Evolutionary conservation across 2,888 invertebrate species (phyloP).

Genomic region (Acheta domesticus): DNA sequence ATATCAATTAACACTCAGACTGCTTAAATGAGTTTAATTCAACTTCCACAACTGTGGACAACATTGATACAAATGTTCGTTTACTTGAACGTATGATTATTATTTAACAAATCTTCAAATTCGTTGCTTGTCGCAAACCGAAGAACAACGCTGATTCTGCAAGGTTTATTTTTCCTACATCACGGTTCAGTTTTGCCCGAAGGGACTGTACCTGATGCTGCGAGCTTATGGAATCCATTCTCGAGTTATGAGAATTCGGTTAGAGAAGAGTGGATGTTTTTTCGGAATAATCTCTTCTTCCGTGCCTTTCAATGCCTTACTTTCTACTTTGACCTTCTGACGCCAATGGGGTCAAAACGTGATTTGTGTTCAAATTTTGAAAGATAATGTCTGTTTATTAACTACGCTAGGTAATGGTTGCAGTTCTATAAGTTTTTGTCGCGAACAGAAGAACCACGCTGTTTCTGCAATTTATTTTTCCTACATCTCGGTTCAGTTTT

Average conservation of each 20-base stretch:
- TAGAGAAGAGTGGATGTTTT: neutral
- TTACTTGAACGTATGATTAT: too few relatives aligned
- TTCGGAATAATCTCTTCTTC: neutral
- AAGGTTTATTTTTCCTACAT: neutral
- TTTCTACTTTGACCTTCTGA: too few relatives aligned
- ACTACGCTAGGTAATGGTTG: neutral
- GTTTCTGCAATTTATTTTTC: neutral
- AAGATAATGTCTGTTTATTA: too few relatives aligned
- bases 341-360: too few relatives aligned
- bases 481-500: neutral
- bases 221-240: neutral
- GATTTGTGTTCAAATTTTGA: too few relatives aligned
- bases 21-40: too few relatives aligned
- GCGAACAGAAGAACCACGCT: neutral
- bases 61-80: too few relatives aligned
- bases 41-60: too few relatives aligned
- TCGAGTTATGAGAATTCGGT: slow-evolving; percentile 9
- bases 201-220: neutral
- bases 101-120: too few relatives aligned
- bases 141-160: neutral
- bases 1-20: too few relatives aligned
- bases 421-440: neutral
- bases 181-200: neutral
- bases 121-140: too few relatives aligned
- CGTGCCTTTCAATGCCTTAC: too few relatives aligned